A percentile compares a stretch with the other conserved stretches of the same genome.
phyloP scores from a whole-genome alignment of 2,888 invertebrate genomes.

The Cephus pygmeus region DNA sequence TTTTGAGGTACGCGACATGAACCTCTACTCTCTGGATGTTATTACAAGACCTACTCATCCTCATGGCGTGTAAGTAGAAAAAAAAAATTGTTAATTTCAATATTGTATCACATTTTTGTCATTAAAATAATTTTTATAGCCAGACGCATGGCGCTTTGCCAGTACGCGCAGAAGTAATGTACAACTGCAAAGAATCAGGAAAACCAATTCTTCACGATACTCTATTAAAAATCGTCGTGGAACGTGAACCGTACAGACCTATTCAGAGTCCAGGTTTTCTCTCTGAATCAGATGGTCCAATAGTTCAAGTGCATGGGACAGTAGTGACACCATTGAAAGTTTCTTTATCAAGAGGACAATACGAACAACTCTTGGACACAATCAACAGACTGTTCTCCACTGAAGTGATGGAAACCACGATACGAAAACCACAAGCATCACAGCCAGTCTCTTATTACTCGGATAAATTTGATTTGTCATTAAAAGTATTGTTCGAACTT shows the following conservation, averaged over 20 bases:
- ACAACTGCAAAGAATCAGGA: conserved; percentile 80
- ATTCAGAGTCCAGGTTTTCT: conserved; percentile 47
- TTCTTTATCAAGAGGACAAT: conserved; percentile 86
- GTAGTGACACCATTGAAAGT: conserved; percentile 88
- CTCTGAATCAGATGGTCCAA: conserved; percentile 47
- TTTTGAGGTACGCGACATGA: conserved; percentile 86
- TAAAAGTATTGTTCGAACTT: conserved; percentile 77
- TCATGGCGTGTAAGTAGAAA: conserved; percentile 50
- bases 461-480: conserved; percentile 55
- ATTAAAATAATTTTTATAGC: conserved; percentile 10
- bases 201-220: conserved; percentile 92
- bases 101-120: conserved; percentile 10
- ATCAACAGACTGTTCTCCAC: conserved; percentile 62
- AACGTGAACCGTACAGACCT: conserved; percentile 59
- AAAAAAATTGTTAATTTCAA: conserved; percentile 58
- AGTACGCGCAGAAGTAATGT: conserved; percentile 75
- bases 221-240: conserved; percentile 78
- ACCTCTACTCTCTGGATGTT: conserved; percentile 82
- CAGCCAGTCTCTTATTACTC: conserved; percentile 39
- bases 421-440: conserved; percentile 44
- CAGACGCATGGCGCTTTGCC: conserved; percentile 61
- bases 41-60: neutral
- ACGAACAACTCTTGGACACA: conserved; percentile 88
- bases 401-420: conserved; percentile 55
- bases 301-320: conserved; percentile 70